These are phyloP conservation scores for Lynx canadensis DNA, from an alignment of 2,113 vertebrate species.

Conservation along the genomic window DNA sequence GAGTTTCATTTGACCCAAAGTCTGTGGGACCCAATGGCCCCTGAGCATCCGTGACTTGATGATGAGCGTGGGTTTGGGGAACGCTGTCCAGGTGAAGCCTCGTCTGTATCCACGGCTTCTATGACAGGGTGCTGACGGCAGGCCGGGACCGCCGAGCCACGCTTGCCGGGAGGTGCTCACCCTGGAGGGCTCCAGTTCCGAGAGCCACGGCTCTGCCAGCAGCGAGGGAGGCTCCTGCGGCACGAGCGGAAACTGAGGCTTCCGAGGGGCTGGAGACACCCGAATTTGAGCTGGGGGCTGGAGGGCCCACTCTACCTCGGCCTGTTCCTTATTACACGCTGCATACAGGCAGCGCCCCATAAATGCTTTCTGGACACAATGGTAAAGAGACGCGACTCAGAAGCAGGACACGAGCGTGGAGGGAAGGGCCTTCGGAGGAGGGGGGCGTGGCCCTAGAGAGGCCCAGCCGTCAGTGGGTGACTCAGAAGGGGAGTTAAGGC, in stretches of 20 bases:
- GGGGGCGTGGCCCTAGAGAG: fast-evolving
- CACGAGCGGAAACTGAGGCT: background rate
- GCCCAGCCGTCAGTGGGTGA: fast-evolving
- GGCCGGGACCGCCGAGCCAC: background rate
- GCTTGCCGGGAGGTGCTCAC: background rate
- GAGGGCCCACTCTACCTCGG: background rate
- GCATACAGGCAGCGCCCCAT: background rate
- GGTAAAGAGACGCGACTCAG: background rate
- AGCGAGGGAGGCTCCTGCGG: fast-evolving
- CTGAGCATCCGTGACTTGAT: too few relatives aligned
- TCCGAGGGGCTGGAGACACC: too few relatives aligned
- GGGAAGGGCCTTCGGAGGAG: background rate
- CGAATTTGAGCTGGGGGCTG: too few relatives aligned
- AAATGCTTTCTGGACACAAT: background rate
- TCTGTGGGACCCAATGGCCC: too few relatives aligned
- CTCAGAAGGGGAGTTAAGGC: background rate
- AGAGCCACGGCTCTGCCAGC: fast-evolving
- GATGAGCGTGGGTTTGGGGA: background rate
- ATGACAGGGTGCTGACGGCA: fast-evolving
- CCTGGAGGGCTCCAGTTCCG: fast-evolving
- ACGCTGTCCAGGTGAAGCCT: background rate
- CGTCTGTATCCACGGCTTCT: background rate
- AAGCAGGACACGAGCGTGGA: background rate
- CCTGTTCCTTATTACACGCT: fast-evolving
- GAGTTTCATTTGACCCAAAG: background rate